Conservation (phyloP, 2,888 invertebrate species). For the Lepidochitona cinerea region DNA sequence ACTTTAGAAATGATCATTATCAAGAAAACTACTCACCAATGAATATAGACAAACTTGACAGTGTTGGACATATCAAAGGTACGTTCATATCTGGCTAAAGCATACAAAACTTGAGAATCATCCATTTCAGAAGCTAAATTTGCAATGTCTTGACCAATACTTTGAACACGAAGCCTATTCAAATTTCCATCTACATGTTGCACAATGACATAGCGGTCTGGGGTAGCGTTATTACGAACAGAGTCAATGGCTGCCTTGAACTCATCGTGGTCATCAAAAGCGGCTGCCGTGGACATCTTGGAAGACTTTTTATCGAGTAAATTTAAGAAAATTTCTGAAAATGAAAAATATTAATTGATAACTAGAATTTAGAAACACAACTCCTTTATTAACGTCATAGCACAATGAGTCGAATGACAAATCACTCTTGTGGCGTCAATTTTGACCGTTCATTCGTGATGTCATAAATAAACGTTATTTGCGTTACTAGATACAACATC, state of each 20-base stretch:
- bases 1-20: no score
- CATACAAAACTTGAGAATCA: slow-evolving; percentile 58
- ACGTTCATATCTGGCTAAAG: slow-evolving; percentile 59
- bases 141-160: slow-evolving; percentile 42
- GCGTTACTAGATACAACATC: no score
- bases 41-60: slow-evolving; percentile 67
- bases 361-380: no score
- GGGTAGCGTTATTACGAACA: slow-evolving; percentile 50
- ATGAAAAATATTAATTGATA: no score
- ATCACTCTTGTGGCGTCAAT: no score
- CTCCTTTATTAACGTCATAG: no score
- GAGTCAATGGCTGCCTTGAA: slow-evolving; percentile 52
- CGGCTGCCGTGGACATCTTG: slow-evolving; percentile 60
- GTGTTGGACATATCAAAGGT: slow-evolving; percentile 67
- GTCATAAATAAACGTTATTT: no score
- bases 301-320: no score
- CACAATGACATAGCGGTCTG: slow-evolving; percentile 49
- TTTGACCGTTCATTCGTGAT: no score
- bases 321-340: no score
- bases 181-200: slow-evolving; percentile 63
- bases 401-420: no score
- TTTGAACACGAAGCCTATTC: slow-evolving; percentile 42
- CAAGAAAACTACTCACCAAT: slow-evolving; percentile 66
- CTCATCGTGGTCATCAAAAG: slow-evolving; percentile 43
- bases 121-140: slow-evolving; percentile 45